Conservation (phyloP, 2,797 vertebrate species). For the Cryptoprocta ferox region DNA sequence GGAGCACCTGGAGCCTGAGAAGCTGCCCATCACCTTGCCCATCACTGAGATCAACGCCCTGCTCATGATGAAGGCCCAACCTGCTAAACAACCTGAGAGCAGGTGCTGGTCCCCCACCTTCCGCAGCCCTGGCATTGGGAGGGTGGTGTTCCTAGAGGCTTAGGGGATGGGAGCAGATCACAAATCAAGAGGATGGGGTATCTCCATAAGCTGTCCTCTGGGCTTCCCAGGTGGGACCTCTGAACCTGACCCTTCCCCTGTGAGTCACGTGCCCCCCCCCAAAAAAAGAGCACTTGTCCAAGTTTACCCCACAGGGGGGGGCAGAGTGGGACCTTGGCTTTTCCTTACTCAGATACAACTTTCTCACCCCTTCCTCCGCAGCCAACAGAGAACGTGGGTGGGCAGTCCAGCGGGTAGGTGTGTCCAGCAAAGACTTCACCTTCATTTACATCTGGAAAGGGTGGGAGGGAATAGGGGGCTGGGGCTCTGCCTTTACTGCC, state of each 20-base stretch:
- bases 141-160: neutral
- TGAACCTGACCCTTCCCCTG: neutral
- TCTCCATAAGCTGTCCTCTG: neutral
- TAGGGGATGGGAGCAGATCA: neutral
- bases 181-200: neutral
- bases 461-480: neutral
- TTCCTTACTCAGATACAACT: neutral
- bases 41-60: neutral
- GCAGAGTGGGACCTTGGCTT: neutral
- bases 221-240: neutral
- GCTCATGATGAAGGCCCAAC: neutral
- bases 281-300: neutral
- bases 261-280: neutral
- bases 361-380: neutral
- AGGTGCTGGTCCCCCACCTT: conserved; percentile 51
- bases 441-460: conserved; percentile 50
- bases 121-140: neutral
- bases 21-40: conserved; percentile 69
- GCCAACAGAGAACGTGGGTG: conserved; percentile 44
- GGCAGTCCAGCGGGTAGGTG: neutral
- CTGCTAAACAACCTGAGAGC: neutral
- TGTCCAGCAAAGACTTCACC: conserved; percentile 31
- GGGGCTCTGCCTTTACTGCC: neutral
- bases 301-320: neutral
- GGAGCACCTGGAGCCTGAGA: conserved; percentile 74